A percentile compares a stretch with the other conserved stretches of the same genome.
These are phyloP conservation scores for Monodelphis domestica DNA, from an alignment of 2,797 vertebrate species.

Conservation along the genomic window DNA sequence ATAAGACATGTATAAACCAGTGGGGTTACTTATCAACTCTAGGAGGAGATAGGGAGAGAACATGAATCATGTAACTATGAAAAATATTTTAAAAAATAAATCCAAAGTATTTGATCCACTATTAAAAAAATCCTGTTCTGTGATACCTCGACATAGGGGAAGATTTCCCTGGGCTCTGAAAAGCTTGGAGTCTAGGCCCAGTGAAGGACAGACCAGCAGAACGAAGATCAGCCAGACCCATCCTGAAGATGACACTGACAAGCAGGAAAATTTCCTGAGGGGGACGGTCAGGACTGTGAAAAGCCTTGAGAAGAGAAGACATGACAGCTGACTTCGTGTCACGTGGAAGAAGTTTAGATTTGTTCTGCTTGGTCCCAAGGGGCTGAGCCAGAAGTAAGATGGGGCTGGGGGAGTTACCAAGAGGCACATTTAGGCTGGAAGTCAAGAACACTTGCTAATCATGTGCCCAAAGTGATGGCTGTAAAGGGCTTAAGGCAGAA, in stretches of 20 bases:
- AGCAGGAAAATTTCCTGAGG: not conserved
- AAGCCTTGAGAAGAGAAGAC: not conserved
- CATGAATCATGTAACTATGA: no score
- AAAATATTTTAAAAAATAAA: no score
- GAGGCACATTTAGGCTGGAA: not conserved
- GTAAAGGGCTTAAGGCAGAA: not conserved
- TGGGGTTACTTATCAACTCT: no score
- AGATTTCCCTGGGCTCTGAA: not conserved
- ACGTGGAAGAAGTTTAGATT: no score
- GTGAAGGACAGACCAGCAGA: not conserved
- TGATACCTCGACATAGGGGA: not conserved
- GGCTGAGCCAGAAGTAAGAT: not conserved
- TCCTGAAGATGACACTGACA: not conserved
- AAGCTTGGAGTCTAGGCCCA: not conserved
- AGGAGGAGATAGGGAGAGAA: no score
- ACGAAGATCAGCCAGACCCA: not conserved
- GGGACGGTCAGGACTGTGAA: not conserved
- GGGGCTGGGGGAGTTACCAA: not conserved
- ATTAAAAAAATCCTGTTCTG: not conserved
- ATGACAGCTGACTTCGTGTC: no score
- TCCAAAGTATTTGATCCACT: no score
- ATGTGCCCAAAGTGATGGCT: not conserved
- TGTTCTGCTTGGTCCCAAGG: no score
- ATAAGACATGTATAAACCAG: no score
- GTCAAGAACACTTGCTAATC: no score